Conservation (phyloP, 2,113 vertebrate genomes). For the Podilymbus podiceps region DNA sequence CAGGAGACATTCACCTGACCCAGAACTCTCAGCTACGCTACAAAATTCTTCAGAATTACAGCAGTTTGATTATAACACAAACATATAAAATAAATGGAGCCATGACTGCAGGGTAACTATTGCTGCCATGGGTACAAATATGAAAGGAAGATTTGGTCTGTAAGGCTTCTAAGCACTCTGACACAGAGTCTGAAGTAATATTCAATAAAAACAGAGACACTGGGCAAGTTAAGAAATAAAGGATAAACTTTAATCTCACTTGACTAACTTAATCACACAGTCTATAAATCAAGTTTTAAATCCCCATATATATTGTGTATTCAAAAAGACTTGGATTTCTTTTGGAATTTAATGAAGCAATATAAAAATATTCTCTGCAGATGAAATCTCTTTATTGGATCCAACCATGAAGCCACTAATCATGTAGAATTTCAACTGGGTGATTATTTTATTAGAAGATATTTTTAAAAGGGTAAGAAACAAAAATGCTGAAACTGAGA, state of each 20-base stretch:
- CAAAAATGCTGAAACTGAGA: conserved; percentile 26
- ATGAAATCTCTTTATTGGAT: conserved; percentile 49
- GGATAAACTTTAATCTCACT: conserved; percentile 51
- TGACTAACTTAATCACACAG: conserved; percentile 51
- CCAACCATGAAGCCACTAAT: conserved; percentile 44
- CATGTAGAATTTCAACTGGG: conserved; percentile 31
- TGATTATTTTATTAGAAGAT: conserved; percentile 38
- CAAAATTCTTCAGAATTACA: neutral
- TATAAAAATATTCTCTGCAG: conserved; percentile 53
- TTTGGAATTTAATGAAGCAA: conserved; percentile 41
- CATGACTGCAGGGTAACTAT: neutral
- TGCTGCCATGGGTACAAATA: neutral
- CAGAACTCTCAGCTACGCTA: neutral
- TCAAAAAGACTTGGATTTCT: conserved; percentile 29
- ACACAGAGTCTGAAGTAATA: neutral
- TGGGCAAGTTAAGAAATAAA: conserved; percentile 24
- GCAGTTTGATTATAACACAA: neutral
- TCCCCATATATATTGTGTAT: neutral
- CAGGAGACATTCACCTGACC: neutral
- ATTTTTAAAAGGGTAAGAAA: conserved; percentile 32
- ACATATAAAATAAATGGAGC: neutral
- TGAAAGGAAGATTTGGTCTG: neutral
- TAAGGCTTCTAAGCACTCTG: neutral
- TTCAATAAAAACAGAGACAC: conserved; percentile 2
- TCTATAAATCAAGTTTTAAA: conserved; percentile 44